Evolutionary conservation across 2,113 vertebrate species (phyloP), one percentile per base, ranked within the genome.

Genomic region (Anolis carolinensis): DNA sequence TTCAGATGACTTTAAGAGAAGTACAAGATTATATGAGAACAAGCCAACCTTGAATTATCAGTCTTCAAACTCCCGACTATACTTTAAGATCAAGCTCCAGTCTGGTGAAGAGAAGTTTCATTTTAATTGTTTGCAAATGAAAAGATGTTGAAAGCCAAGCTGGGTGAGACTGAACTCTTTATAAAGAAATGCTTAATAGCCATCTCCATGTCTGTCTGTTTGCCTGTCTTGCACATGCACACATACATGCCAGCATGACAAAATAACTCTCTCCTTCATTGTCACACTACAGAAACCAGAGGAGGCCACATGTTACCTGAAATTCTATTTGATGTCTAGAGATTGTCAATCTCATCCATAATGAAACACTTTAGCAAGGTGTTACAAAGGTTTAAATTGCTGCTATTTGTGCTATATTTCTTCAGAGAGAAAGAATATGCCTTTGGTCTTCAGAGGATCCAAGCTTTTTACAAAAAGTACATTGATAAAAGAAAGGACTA

Each of bases 291-390:
- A 84, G 13, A 32, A 0, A 73, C 34, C 32, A 81, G 75, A 44
- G 63, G 48, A 86, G 44, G 36, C 9, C 85, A 70, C 5, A 32
- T 23, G 13, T 80, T 92, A 34, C 18, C 39, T 36, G 44, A 84
- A 84, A 50, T 67, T 70, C 1, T 65, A 14, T 36, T 79, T 84
- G 82, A 74, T 79, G 79, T 59, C 55, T 84, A 87, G 39, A 92
- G 27, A 74, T 0, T 85, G 14, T 5, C 4, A 70, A 80, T 86
- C 84, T 44, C 89, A 9, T 3, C 4, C 0, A 86, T 86, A 81
- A 86, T 92, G 39, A 79, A 88, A 79, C 76, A 74, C 76, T 88
- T 67, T 84, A 74, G 76, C 32, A 55, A 74, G 62, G 70, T 52
- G 81, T 73, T 79, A 77, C 62, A 84, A 62, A 89, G 89, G 1